Evolutionary conservation across 2,888 invertebrate species (phyloP), one percentile per base, ranked within the genome.

Genomic region (Aporophyla lueneburgensis): DNA sequence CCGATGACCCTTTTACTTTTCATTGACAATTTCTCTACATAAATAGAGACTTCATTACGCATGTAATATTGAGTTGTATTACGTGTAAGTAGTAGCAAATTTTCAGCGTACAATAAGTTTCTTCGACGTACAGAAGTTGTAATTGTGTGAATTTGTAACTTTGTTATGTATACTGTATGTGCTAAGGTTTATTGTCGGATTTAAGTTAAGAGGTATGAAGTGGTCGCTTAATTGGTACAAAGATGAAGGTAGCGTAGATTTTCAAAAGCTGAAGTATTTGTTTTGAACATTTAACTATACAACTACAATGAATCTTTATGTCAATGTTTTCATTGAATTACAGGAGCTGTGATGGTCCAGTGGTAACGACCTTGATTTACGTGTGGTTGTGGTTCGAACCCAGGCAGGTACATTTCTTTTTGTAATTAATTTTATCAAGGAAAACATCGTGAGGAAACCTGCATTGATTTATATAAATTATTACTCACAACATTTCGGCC

Each of bases 101-200:
- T 80, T 80, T 62, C 43, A 62, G 14, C 33, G 14, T 24, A 6
- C 14, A 67, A 61, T 69, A 65, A 62, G 24, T 80, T 78, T 67
- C 24, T 51, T 63, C n/a, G 14, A 19, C 21, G 24, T 43, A 27
- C 21, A 43, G 21, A 59, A 59, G 46, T 65, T 62, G 49, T 59
- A 40, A 43, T 54, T 78, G 24, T 72, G 61, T 78, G 78, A 54
- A 72, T 73, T 62, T 24, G n/a, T 61, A 66, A 71, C 49, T 67
- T 80, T 74, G 19, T 51, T 62, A 62, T 73, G n/a, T 54, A 51
- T 61, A 14, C 16, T 43, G 43, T 27, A 24, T 76, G 58, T 76
- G 12, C 21, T 46, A 51, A 27, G 78, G 54, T 78, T 76, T 27
- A 62, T 46, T 65, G 24, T 67, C 24, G 16, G 9, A 46, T 80